These are phyloP conservation scores for Mastomys coucha DNA, from an alignment of 2,113 vertebrate species.

Conservation along the genomic window DNA sequence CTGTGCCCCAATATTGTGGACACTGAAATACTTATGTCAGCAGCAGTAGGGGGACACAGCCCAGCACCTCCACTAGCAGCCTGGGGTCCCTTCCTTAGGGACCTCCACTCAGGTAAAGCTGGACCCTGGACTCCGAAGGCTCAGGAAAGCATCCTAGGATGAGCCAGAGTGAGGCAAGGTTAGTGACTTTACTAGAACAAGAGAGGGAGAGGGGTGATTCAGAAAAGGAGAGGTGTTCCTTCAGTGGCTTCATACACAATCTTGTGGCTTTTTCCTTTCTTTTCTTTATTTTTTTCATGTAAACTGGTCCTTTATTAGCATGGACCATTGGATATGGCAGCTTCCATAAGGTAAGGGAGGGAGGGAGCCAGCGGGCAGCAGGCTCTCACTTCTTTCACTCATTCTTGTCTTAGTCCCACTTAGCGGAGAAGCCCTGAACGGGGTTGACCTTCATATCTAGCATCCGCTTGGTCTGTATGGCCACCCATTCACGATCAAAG, in stretches of 20 bases:
- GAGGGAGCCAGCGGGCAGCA: neutral
- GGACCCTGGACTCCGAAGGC: neutral
- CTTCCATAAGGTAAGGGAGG: constrained; percentile 85
- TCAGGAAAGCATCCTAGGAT: neutral
- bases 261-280: too few relatives aligned
- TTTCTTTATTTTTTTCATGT: constrained; percentile 65
- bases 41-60: neutral
- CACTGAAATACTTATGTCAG: neutral
- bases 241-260: neutral
- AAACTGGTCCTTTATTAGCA: constrained; percentile 90
- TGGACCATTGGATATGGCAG: constrained; percentile 82
- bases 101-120: neutral
- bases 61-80: neutral
- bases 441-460: constrained; percentile 95
- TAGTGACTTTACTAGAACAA: neutral
- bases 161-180: neutral
- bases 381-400: constrained; percentile 95
- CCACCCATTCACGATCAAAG: constrained; percentile 90
- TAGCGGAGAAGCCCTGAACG: constrained; percentile 90
- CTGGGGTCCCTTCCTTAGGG: neutral
- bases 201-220: neutral
- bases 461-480: constrained; percentile 93
- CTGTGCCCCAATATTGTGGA: neutral
- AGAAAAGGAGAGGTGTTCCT: neutral
- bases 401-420: constrained; percentile 98